Conservation (phyloP, 2,888 invertebrate species). For the Lottia scabra region DNA sequence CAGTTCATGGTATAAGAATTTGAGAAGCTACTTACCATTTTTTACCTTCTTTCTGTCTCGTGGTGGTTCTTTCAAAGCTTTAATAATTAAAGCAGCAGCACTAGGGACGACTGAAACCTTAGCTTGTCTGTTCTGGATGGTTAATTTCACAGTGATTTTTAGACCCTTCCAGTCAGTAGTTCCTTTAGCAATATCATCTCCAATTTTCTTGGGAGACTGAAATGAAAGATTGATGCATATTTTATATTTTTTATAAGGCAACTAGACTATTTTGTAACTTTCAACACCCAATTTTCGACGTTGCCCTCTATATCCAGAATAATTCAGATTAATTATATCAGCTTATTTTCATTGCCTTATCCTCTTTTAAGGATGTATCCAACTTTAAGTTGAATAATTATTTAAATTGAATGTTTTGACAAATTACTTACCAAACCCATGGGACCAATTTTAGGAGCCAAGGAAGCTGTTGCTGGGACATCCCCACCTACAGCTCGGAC, state of each 20-base stretch:
- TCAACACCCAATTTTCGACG: too few species aligned
- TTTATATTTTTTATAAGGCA: too few species aligned
- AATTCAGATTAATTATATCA: too few species aligned
- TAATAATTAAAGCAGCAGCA: conserved; percentile 96
- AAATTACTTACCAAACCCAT: conserved; percentile 95
- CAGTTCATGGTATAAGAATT: too few species aligned
- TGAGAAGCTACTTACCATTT: conserved; percentile 85
- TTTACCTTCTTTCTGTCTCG: conserved; percentile 98
- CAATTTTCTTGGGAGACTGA: conserved; percentile 98
- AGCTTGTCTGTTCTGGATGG: conserved; percentile 93
- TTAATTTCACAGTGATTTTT: conserved; percentile 97
- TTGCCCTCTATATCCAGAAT: too few species aligned
- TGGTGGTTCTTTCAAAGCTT: conserved; percentile 97
- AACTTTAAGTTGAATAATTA: too few species aligned
- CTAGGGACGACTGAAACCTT: conserved; percentile 97
- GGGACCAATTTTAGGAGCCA: conserved; percentile 99
- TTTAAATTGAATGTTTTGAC: too few species aligned
- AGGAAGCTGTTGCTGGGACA: conserved; percentile 98
- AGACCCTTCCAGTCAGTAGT: conserved; percentile 99
- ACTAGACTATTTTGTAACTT: too few species aligned
- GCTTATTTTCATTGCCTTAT: too few species aligned
- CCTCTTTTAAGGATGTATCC: too few species aligned
- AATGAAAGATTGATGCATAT: too few species aligned
- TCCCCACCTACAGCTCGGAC: conserved; percentile 98
- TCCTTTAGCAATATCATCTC: conserved; percentile 99